Evolutionary conservation across 2,888 invertebrate genomes (phyloP), one percentile per base, ranked within the genome.

Genomic region (Arrhopalites spinosus): DNA sequence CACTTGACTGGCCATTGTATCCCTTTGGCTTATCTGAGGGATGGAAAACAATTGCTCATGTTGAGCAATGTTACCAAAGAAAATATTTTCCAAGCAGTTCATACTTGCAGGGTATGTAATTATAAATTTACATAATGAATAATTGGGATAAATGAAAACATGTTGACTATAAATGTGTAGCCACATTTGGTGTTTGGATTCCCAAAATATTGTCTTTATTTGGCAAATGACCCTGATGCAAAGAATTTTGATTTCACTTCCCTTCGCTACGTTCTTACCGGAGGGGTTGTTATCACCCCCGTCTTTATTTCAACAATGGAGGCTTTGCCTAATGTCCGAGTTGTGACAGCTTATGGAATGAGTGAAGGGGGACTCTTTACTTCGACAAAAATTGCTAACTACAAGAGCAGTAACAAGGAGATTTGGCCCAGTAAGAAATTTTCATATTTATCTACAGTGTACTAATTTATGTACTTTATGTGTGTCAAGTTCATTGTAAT

Each of bases 1-100:
- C 82, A 82, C 36, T 75, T 82, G n/a, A 64, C 79, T n/a, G 82
- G 82, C 5, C 27, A 75, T 5, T 64, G 80, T n/a, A 78, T 81
- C 63, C 80, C 82, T 1, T 75, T 82, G 71, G 66, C 78, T 30
- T 77, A 77, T 43, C 71, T 82, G 15, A 68, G 77, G 27, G 78
- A 76, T 29, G 82, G 82, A 27, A 79, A 78, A 20, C 25, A 2
- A 23, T 23, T 59, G 11, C 11, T 59, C 2, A 20, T 23, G 2
- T 11, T 59, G 23, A 23, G 25, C 8, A 20, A 59, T 1, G 25
- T 59, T 13, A 23, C 59, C 20, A 59, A 23, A 25, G 59, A 59
- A 8, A 59, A 23, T 13, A 59, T 59, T 59, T 59, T 59, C 13
- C 20, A 23, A 5, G 25, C 59, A 20, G 59, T 59, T 2, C 3